Evolutionary conservation across 2,797 vertebrate genomes (phyloP).

Genomic region (Pseudochirops cupreus): DNA sequence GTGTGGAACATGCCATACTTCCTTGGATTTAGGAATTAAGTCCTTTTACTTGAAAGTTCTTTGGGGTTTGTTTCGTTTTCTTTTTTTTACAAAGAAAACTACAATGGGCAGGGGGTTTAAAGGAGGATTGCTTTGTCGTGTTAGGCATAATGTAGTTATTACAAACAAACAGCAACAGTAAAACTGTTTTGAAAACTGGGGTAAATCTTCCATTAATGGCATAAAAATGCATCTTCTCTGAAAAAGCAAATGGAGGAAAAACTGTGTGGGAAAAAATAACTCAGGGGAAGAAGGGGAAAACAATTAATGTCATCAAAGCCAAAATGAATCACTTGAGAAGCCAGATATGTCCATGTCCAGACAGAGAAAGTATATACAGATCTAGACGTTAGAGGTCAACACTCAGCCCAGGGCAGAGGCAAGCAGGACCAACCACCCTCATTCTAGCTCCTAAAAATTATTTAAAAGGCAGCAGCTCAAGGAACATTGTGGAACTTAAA

Average conservation of each 20-base stretch:
- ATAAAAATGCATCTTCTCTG: not conserved
- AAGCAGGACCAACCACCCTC: slow-evolving; percentile 22
- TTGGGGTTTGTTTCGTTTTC: not conserved
- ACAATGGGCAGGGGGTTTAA: not conserved
- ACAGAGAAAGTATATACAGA: not conserved
- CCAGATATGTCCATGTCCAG: not conserved
- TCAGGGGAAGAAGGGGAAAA: not conserved
- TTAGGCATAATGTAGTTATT: not conserved
- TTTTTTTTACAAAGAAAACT: not conserved
- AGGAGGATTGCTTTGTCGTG: not conserved
- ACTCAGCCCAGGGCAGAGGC: not conserved
- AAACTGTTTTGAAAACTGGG: not conserved
- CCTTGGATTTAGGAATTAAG: not conserved
- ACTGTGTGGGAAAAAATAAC: not conserved
- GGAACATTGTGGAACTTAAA: not conserved
- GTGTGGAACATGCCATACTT: not conserved
- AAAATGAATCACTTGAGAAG: not conserved
- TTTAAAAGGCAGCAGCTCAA: not conserved
- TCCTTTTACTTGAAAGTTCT: not conserved
- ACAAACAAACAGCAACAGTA: not conserved
- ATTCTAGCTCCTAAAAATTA: slow-evolving; percentile 16
- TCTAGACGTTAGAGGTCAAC: not conserved
- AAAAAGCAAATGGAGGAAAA: not conserved
- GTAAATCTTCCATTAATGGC: not conserved
- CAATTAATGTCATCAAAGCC: not conserved